These are phyloP conservation scores for Scaeva pyrastri DNA, from an alignment of 2,888 invertebrate genomes.

Conservation along the genomic window DNA sequence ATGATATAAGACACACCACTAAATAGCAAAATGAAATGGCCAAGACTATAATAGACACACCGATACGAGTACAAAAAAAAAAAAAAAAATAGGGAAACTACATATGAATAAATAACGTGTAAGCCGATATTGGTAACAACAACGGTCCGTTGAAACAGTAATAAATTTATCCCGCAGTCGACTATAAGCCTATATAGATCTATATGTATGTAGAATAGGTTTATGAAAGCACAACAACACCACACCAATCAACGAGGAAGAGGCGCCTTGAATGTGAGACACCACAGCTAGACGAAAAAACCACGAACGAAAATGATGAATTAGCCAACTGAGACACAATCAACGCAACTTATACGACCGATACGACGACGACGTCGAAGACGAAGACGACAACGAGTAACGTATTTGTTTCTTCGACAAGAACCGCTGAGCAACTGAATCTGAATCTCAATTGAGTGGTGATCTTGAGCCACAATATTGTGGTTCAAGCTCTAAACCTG, in stretches of 20 bases:
- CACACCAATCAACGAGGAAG: neutral
- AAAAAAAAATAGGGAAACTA: constrained; percentile 69
- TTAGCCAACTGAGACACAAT: too few species aligned
- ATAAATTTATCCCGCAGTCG: constrained; percentile 55
- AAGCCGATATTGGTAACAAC: constrained; percentile 70
- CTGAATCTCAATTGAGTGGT: constrained; percentile 64
- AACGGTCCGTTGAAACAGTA: constrained; percentile 71
- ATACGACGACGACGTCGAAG: neutral
- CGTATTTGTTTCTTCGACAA: constrained; percentile 64
- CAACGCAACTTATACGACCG: neutral
- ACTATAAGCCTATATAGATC: constrained; percentile 39
- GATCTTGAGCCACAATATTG: constrained; percentile 67
- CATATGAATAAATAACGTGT: constrained; percentile 48
- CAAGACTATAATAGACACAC: constrained; percentile 22
- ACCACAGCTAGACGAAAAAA: constrained; percentile 8
- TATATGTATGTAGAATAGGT: constrained; percentile 16
- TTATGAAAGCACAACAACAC: constrained; percentile 43
- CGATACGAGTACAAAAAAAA: too few species aligned
- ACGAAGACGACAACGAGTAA: constrained; percentile 15
- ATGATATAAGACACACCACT: constrained; percentile 55
- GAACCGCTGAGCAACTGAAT: constrained; percentile 73
- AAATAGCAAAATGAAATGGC: constrained; percentile 69
- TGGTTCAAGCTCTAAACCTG: constrained; percentile 65
- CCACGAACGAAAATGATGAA: neutral
- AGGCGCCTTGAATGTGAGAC: constrained; percentile 31